These are phyloP conservation scores for Rotaria macrura DNA, from an alignment of 2,888 invertebrate species.

Conservation along the genomic window DNA sequence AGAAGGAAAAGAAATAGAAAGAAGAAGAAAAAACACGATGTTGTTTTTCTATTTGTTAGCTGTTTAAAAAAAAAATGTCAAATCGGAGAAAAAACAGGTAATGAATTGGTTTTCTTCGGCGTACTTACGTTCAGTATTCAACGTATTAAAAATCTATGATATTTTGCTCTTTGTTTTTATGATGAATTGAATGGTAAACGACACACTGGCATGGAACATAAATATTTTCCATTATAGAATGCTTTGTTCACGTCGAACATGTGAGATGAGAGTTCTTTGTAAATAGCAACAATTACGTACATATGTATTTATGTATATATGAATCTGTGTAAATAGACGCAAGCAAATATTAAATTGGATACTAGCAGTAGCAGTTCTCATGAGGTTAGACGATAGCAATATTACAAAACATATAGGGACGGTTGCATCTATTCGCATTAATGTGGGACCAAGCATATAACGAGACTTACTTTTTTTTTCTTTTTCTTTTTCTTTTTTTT, in stretches of 20 bases:
- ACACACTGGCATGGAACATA: neutral
- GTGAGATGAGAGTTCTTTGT: too few species aligned
- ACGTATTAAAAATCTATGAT: too few species aligned
- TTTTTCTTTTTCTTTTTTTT: neutral
- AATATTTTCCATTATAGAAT: neutral
- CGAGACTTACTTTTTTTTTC: neutral
- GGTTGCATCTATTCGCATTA: neutral
- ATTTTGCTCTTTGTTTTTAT: neutral
- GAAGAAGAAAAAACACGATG: too few species aligned
- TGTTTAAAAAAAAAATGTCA: neutral
- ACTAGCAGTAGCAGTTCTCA: neutral
- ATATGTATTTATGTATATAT: too few species aligned
- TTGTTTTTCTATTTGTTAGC: too few species aligned
- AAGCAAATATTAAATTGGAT: neutral
- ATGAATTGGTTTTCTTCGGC: neutral
- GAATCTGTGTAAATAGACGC: too few species aligned
- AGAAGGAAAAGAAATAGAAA: neutral
- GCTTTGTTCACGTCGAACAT: neutral
- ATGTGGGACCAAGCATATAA: neutral
- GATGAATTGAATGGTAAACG: neutral
- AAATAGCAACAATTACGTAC: too few species aligned
- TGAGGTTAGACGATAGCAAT: neutral
- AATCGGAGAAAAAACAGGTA: neutral
- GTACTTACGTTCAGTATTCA: too few species aligned
- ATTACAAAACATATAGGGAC: neutral